phyloP scores from a whole-genome alignment of 2,797 vertebrate species.

The Chelon labrosus region DNA sequence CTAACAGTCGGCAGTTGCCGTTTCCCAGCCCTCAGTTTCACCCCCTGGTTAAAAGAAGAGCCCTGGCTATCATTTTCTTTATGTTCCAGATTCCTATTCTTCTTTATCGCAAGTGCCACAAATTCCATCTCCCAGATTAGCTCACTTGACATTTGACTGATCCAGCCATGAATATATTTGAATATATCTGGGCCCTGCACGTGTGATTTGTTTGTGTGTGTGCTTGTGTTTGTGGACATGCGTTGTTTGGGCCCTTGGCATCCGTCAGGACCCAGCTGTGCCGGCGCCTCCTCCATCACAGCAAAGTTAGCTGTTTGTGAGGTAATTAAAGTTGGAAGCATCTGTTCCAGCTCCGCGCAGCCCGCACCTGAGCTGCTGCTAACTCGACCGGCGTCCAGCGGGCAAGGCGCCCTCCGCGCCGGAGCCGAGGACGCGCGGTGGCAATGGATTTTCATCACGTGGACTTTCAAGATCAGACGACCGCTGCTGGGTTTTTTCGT shows the following conservation, averaged over 20 bases:
- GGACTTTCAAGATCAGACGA: constrained; percentile 11
- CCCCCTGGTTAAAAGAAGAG: constrained; percentile 37
- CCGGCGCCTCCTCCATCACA: constrained; percentile 70
- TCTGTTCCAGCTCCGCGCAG: constrained; percentile 60
- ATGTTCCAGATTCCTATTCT: constrained; percentile 31
- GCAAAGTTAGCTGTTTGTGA: constrained; percentile 68
- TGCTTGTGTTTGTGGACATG: constrained; percentile 32
- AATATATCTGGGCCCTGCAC: constrained; percentile 55
- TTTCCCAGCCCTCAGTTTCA: constrained; percentile 9
- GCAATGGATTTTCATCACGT: neutral
- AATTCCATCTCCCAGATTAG: constrained; percentile 65
- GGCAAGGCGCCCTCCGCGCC: constrained; percentile 7
- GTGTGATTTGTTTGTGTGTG: constrained; percentile 17
- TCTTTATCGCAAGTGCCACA: constrained; percentile 38
- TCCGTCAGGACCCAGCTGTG: constrained; percentile 78
- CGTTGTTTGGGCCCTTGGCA: constrained; percentile 52
- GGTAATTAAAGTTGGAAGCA: constrained; percentile 78
- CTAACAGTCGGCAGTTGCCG: constrained; percentile 9
- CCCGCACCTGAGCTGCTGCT: constrained; percentile 71
- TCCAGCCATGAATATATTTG: constrained; percentile 75
- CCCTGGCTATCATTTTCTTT: constrained; percentile 41
- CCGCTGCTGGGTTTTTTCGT: neutral
- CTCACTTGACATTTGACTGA: constrained; percentile 76
- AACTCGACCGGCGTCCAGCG: constrained; percentile 44
- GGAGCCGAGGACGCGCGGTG: neutral